Percentiles rank a stretch among this genome's conserved stretches.
Conservation (phyloP, 2,113 vertebrate species). For the Ciconia maguari region DNA sequence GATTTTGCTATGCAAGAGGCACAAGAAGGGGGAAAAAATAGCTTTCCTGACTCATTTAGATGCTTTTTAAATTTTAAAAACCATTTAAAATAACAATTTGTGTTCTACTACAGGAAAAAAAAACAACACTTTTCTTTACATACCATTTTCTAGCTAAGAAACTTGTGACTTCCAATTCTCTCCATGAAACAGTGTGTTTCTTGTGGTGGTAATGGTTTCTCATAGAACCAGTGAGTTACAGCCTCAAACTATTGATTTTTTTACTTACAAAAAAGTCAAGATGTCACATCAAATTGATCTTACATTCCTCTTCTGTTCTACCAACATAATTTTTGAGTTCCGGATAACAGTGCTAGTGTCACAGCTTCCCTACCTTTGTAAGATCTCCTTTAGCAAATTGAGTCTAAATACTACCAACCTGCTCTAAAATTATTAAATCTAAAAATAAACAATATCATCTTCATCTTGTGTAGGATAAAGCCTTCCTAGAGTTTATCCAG, state of each 20-base stretch:
- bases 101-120: neutral
- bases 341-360: neutral
- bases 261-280: neutral
- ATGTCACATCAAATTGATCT: neutral
- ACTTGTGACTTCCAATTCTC: neutral
- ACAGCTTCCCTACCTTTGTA: neutral
- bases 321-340: neutral
- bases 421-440: conserved; percentile 7
- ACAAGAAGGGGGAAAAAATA: neutral
- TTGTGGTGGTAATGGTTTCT: neutral
- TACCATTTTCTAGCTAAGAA: neutral
- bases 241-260: neutral
- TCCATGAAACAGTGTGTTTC: neutral
- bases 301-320: neutral
- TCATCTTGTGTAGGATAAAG: neutral
- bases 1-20: neutral
- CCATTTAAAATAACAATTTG: neutral
- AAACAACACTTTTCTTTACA: neutral
- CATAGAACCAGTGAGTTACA: neutral
- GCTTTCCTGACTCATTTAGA: neutral
- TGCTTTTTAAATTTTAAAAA: neutral
- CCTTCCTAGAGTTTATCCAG: neutral
- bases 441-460: neutral
- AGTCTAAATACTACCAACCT: neutral
- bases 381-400: neutral